phyloP scores from a whole-genome alignment of 92 coral and sea anemone species.

The Meandrina meandrites region DNA sequence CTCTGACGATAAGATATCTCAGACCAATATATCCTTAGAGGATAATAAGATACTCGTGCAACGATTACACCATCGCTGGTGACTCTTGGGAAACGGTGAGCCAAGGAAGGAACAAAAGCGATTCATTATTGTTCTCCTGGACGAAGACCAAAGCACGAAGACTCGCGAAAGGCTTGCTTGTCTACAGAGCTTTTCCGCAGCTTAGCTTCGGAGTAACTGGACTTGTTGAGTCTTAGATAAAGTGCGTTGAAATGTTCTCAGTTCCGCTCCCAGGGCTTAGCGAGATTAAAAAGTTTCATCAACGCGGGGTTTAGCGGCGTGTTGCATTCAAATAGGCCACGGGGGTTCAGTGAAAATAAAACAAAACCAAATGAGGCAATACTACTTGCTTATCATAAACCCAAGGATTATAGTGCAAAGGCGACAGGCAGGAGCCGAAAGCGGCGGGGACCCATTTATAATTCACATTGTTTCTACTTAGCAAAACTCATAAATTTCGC shows the following conservation, averaged over 20 bases:
- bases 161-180: not conserved
- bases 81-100: slow-evolving; percentile 35
- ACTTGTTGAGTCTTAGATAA: slow-evolving; percentile 11
- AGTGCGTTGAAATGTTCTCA: slow-evolving; percentile 47
- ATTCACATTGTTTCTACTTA: slow-evolving; percentile 76
- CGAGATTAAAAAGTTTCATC: slow-evolving; percentile 60
- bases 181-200: not conserved
- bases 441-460: slow-evolving; percentile 79
- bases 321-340: slow-evolving; percentile 62
- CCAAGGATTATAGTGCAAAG: slow-evolving; percentile 56
- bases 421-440: slow-evolving; percentile 78
- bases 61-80: slow-evolving; percentile 32
- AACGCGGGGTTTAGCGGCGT: slow-evolving; percentile 69
- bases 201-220: not conserved
- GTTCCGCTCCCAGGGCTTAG: slow-evolving; percentile 55
- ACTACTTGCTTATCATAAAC: slow-evolving; percentile 57
- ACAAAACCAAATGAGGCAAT: slow-evolving; percentile 60
- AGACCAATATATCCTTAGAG: slow-evolving; percentile 52
- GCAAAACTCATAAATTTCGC: slow-evolving; percentile 67
- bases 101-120: slow-evolving; percentile 26
- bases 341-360: slow-evolving; percentile 43
- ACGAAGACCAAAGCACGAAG: slow-evolving; percentile 18
- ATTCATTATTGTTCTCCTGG: slow-evolving; percentile 12
- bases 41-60: slow-evolving; percentile 52
- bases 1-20: slow-evolving; percentile 56